Percentiles rank a stretch among this genome's conserved stretches.
Conservation (phyloP, 92 coral and sea anemone genomes). For the Parazoanthus atlanticus region DNA sequence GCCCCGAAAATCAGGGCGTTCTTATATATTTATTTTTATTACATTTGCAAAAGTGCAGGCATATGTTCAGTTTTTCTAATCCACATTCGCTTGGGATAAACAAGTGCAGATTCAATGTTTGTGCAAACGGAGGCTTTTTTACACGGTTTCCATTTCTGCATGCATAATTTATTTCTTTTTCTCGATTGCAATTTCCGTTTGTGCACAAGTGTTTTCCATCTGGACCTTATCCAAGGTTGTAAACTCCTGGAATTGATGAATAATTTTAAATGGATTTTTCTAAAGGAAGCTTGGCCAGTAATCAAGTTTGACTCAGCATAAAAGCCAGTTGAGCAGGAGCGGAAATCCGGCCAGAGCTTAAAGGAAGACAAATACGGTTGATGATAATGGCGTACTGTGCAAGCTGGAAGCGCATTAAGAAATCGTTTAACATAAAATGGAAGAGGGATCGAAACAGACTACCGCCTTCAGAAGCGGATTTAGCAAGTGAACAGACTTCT, state of each 20-base stretch:
- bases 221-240: not conserved
- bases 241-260: not conserved
- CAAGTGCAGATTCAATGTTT: no score
- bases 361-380: not conserved
- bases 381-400: conserved; percentile 1
- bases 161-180: conserved; percentile 17
- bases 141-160: conserved; percentile 8
- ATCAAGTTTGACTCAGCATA: not conserved
- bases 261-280: not conserved
- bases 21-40: no score
- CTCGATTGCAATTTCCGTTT: not conserved
- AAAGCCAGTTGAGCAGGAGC: not conserved
- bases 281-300: not conserved
- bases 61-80: no score
- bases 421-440: conserved; percentile 15
- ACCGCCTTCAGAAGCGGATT: conserved; percentile 7
- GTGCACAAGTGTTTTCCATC: not conserved
- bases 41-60: no score
- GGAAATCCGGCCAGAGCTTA: not conserved
- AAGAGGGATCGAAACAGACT: conserved; percentile 15
- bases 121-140: no score
- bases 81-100: no score
- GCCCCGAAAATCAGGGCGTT: no score
- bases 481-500: not conserved
- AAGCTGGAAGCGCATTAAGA: not conserved